phyloP scores from a whole-genome alignment of 2,888 invertebrate genomes.

The Mamestra brassicae region DNA sequence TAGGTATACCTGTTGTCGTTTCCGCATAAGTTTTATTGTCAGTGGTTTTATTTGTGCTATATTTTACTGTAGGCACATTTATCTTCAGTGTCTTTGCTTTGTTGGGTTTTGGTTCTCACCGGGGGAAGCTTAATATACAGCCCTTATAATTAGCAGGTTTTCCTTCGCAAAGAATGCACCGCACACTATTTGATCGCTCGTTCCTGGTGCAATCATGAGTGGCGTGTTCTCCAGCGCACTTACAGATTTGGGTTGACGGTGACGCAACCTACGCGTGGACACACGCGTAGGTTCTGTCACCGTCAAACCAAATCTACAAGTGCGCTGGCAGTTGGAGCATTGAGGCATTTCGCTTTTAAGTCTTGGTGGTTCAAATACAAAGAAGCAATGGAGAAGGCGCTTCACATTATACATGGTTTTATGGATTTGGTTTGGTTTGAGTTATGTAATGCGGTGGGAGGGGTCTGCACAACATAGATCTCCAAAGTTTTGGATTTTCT shows the following conservation, averaged over 20 bases:
- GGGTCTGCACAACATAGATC: too few species aligned
- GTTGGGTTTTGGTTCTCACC: background rate
- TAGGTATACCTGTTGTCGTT: background rate
- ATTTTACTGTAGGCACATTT: background rate
- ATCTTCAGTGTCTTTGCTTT: background rate
- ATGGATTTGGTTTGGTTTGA: too few species aligned
- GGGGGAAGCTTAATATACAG: background rate
- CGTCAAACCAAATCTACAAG: too few species aligned
- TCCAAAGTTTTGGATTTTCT: too few species aligned
- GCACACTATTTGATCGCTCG: too few species aligned
- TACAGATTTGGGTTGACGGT: background rate
- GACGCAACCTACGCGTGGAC: background rate
- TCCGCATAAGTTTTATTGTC: too few species aligned
- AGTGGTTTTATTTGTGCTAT: too few species aligned
- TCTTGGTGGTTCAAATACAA: conserved; percentile 10
- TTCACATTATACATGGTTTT: background rate
- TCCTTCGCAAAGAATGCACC: too few species aligned
- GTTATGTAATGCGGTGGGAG: too few species aligned
- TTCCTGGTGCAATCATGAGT: background rate
- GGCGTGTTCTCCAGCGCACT: conserved; percentile 5
- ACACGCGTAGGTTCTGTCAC: too few species aligned
- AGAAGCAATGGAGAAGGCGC: conserved; percentile 11
- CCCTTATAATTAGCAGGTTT: too few species aligned
- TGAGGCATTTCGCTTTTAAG: conserved; percentile 6
- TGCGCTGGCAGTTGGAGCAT: conserved; percentile 1